Base-by-base conservation (phyloP, 2,888 invertebrate species). In the Chromoteleia sp. region DNA sequence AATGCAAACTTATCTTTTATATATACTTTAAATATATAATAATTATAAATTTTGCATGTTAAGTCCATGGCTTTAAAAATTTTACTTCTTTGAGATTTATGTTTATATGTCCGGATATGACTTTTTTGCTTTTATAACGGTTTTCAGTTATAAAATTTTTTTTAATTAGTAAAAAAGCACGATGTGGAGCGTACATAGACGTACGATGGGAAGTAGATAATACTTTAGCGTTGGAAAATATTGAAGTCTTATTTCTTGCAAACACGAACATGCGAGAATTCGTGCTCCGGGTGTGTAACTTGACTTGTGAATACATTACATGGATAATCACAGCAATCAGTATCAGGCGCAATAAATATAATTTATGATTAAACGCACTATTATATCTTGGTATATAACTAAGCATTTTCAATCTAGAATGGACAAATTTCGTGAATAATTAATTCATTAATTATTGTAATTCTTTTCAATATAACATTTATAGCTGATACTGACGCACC, bases 261-360 rank as follows among this genome's bases (percentile, higher is more conserved):
- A 73, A 36, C 82, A 83, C 82, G 82, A 82, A 83, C 82, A 77
- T 54, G 80, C 65, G 54, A 68, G 73, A 76, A 83, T 80, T 80
- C 82, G 80, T 83, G 82, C 76, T 68, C 29, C 43, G 63, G 74
- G 73, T 58, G 80, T 74, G 82, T 83, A 80, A 83, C 76, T 76
- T 70, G 73, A 74, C 73, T 80, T 67, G 74, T 43, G 76, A 82
- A 82, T 82, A 82, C 67, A 82, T 82, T 76, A 82, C 71, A 67
- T 54, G 68, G 45, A 58, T 82, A 82, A 82, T 79, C 65, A 75
- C 65, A 15, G 82, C 68, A 79, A 79, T 82, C 82, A 54, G 67
- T 76, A 82, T 70, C 79, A 67, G 56, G 50, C 15, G 58, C 68
- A 73, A 76, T 76, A 75, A 82, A 76, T 82, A 73, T 63, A 77